These are phyloP conservation scores for Tholera decimalis DNA, from an alignment of 2,888 invertebrate genomes.

Conservation along the genomic window DNA sequence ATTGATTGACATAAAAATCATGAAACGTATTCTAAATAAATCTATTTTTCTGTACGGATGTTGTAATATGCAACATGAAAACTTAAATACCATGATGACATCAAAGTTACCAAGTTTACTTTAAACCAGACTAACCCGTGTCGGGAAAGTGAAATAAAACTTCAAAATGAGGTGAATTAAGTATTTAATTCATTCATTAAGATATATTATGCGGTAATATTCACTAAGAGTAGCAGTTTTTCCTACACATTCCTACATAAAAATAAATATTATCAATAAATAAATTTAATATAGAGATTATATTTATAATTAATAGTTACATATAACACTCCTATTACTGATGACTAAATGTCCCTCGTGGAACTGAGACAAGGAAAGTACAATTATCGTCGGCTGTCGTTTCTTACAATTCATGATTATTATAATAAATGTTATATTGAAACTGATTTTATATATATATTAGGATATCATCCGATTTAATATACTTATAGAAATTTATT, in stretches of 20 bases:
- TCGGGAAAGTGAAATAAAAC: slow-evolving; percentile 22
- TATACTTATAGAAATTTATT: too few species aligned
- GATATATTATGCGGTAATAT: slow-evolving; percentile 4
- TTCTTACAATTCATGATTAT: slow-evolving; percentile 1
- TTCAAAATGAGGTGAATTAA: slow-evolving; percentile 7
- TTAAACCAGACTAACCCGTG: too few species aligned
- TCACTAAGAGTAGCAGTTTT: slow-evolving; percentile 9
- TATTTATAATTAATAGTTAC: not conserved
- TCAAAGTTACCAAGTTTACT: not conserved
- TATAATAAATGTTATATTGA: not conserved
- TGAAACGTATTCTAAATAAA: not conserved
- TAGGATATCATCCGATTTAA: too few species aligned
- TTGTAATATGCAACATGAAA: not conserved
- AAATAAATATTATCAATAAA: not conserved
- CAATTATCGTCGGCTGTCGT: not conserved
- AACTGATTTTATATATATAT: not conserved
- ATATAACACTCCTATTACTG: slow-evolving; percentile 11
- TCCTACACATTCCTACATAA: not conserved
- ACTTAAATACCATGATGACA: not conserved
- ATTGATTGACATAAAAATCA: not conserved
- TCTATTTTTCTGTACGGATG: not conserved
- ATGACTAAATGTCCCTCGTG: slow-evolving; percentile 19
- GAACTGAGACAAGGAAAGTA: not conserved
- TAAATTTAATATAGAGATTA: slow-evolving; percentile 14
- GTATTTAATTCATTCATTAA: slow-evolving; percentile 17